Conservation (phyloP, 2,888 invertebrate genomes). For the Tenthredo amoena region DNA sequence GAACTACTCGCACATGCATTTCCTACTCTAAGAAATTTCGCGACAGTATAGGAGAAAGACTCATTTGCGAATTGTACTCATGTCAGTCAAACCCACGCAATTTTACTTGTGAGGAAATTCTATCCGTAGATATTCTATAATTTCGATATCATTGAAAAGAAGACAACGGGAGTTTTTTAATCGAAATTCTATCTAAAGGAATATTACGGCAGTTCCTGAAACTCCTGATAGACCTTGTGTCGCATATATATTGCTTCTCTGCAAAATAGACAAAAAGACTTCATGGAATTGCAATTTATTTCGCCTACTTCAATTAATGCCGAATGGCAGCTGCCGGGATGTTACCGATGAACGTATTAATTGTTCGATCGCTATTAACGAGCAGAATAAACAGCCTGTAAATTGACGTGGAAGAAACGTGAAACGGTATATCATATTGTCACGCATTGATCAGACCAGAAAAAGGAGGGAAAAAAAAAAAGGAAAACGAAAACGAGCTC, state of each 20-base stretch:
- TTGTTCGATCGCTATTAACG: not conserved
- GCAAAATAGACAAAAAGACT: no score
- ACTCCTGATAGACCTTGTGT: no score
- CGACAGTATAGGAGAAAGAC: no score
- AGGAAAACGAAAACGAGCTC: not conserved
- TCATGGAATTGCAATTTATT: no score
- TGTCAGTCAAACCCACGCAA: not conserved
- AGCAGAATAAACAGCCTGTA: not conserved
- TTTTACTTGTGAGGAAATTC: not conserved
- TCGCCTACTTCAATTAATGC: no score
- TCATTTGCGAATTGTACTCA: not conserved
- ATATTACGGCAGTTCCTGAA: no score
- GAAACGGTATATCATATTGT: not conserved
- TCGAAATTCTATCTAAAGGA: no score
- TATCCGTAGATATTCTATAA: no score
- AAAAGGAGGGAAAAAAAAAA: not conserved
- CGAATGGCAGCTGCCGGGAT: not conserved
- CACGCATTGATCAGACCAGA: not conserved
- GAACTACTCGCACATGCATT: constrained; percentile 13
- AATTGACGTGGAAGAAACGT: not conserved
- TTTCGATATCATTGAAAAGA: no score
- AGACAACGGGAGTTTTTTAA: no score
- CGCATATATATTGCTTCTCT: no score
- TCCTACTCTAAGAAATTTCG: not conserved
- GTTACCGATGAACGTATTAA: not conserved